phyloP scores from a whole-genome alignment of 2,888 invertebrate species.

The Aplocera efformata region DNA sequence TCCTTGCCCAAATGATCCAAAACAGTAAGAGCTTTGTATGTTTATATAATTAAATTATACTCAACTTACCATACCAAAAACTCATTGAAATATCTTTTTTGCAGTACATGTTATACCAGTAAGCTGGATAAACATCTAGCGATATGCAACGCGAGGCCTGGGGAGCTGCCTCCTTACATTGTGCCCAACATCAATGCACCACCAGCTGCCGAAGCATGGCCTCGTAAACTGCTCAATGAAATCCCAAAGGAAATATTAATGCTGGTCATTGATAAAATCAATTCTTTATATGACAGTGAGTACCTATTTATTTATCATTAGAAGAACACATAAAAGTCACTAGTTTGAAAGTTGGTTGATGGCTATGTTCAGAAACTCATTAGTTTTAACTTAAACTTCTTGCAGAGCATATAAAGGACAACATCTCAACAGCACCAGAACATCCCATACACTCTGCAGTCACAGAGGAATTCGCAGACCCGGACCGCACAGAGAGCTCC shows the following conservation, averaged over 20 bases:
- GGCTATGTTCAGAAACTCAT: too few relatives aligned
- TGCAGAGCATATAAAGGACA: slow-evolving; percentile 49
- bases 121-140: slow-evolving; percentile 85
- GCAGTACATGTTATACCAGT: slow-evolving; percentile 83
- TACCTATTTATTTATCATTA: slow-evolving; percentile 15
- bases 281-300: slow-evolving; percentile 64
- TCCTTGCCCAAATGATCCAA: slow-evolving; percentile 86
- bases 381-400: too few relatives aligned
- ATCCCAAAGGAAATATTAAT: slow-evolving; percentile 46
- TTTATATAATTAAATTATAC: neutral
- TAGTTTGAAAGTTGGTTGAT: too few relatives aligned
- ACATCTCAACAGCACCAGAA: slow-evolving; percentile 41
- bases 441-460: slow-evolving; percentile 52
- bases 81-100: too few relatives aligned
- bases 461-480: slow-evolving; percentile 45
- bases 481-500: slow-evolving; percentile 81
- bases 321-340: too few relatives aligned
- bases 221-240: slow-evolving; percentile 47
- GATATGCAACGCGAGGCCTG: slow-evolving; percentile 85
- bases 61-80: neutral
- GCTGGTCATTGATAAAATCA: slow-evolving; percentile 60
- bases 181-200: slow-evolving; percentile 71
- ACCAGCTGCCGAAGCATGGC: slow-evolving; percentile 30
- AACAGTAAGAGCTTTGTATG: slow-evolving; percentile 80
- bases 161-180: slow-evolving; percentile 75